Conservation (phyloP, 2,113 vertebrate species). For the Pseudonaja textilis region DNA sequence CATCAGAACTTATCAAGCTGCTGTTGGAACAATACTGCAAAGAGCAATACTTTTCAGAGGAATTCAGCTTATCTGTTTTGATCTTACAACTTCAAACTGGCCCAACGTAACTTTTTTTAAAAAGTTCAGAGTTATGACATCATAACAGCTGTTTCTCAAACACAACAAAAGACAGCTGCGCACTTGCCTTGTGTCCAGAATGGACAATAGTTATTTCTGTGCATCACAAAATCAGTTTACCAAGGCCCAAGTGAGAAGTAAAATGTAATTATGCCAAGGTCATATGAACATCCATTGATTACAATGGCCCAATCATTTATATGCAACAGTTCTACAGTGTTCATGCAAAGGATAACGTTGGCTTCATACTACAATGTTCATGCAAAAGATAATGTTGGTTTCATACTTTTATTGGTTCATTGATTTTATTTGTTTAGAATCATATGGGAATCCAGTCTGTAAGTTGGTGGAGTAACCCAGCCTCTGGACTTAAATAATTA, state of each 20-base stretch:
- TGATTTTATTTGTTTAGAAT: neutral
- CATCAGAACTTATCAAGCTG: slow-evolving; percentile 33
- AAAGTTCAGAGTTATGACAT: neutral
- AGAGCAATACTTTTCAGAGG: slow-evolving; percentile 8
- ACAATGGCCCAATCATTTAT: neutral
- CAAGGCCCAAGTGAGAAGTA: neutral
- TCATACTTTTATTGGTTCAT: neutral
- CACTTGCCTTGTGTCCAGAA: neutral
- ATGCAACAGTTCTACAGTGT: neutral
- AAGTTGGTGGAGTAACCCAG: neutral
- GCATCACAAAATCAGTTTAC: neutral
- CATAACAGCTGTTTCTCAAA: slow-evolving; percentile 10
- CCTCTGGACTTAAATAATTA: neutral
- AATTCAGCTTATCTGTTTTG: slow-evolving; percentile 6
- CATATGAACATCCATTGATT: neutral
- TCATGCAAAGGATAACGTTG: neutral
- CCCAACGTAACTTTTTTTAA: neutral
- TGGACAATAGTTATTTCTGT: neutral
- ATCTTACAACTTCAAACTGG: neutral
- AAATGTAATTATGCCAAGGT: neutral
- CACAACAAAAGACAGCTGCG: slow-evolving; percentile 10
- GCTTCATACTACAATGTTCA: neutral
- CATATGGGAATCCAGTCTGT: neutral
- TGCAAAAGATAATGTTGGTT: neutral
- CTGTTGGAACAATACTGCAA: slow-evolving; percentile 20